Base-by-base conservation (phyloP, 2,113 vertebrate species). In the Orientallactaga bullata region DNA sequence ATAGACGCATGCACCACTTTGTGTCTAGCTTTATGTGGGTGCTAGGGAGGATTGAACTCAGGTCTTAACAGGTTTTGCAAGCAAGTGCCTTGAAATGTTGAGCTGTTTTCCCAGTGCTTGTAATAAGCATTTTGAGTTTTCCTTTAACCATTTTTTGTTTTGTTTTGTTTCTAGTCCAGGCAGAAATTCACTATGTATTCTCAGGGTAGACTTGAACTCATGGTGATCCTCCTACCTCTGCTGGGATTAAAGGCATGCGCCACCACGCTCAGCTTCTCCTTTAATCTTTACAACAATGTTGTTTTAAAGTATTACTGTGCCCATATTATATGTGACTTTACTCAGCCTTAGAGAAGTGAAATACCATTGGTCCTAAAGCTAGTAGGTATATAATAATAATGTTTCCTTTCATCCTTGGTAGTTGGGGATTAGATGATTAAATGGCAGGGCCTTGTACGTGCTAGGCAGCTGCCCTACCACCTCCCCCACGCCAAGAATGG, bases 341-440 rank as follows among this genome's bases (percentile, higher is more conserved):
- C 30, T 79, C n/a, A 94, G 66, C 15, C 42, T 89, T 93, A 74
- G 61, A 74, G 17, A 73, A 93, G 80, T 89, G 35, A 95, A 88
- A 47, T 93, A 71, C 20, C 23, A 66, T 84, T 15, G 8, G 2
- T 94, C 65, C 72, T 82, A 93, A 85, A 74, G 58, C 28, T 88
- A 73, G 17, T 82, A 88, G 71, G 68, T 92, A 76, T 26, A 74
- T 92, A 20, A 65, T 90, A 73, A 88, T 6, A 73, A 79, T 88
- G 37, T 84, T 20, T 26, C 55, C 66, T 84, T 37, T 20, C 24
- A 39, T 63, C 42, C 26, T 8, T 83, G 13, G 2, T 28, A 69
- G 9, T 81, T 77, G 15, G 68, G 18, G 26, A 47, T 47, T 47
- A 47, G 15, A 77, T 26, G 26, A 47, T 47, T 47, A 47, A 8